A percentile compares a stretch with the other conserved stretches of the same genome.
Conservation (phyloP, 2,888 invertebrate species). For the Phania funesta region DNA sequence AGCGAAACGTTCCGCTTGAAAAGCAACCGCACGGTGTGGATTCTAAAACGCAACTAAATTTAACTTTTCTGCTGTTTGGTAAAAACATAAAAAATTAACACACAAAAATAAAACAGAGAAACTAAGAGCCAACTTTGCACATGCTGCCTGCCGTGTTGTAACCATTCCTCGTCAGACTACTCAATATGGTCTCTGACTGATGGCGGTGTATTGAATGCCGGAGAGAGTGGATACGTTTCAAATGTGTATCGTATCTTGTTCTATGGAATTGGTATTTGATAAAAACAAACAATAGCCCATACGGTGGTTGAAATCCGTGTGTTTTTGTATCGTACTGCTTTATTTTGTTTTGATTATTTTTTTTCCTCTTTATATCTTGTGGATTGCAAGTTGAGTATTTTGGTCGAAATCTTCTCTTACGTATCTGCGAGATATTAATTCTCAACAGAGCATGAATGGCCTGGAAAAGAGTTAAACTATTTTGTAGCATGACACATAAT, state of each 20-base stretch:
- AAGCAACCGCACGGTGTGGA: constrained; percentile 69
- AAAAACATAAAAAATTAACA: background rate
- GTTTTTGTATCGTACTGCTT: constrained; percentile 30
- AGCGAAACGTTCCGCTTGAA: constrained; percentile 52
- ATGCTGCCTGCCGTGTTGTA: constrained; percentile 39
- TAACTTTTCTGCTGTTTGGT: constrained; percentile 38
- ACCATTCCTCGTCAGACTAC: background rate
- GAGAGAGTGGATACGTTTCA: constrained; percentile 20
- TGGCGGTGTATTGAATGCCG: constrained; percentile 50
- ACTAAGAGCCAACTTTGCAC: constrained; percentile 60
- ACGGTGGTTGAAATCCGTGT: constrained; percentile 66
- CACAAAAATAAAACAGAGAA: constrained; percentile 26
- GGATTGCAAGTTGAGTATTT: constrained; percentile 57
- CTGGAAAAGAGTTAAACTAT: background rate
- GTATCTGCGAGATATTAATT: constrained; percentile 14
- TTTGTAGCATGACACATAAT: constrained; percentile 40
- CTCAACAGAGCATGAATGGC: constrained; percentile 3
- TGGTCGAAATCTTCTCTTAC: constrained; percentile 1
- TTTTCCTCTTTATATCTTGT: constrained; percentile 39
- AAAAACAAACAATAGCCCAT: constrained; percentile 40
- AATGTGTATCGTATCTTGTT: constrained; percentile 24
- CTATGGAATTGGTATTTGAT: constrained; percentile 24
- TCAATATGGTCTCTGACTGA: background rate
- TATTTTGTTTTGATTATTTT: constrained; percentile 64
- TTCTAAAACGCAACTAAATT: constrained; percentile 70